Evolutionary conservation across 1,140 invertebrate genomes (phyloP).

Genomic region (Halictus rubicundus): DNA sequence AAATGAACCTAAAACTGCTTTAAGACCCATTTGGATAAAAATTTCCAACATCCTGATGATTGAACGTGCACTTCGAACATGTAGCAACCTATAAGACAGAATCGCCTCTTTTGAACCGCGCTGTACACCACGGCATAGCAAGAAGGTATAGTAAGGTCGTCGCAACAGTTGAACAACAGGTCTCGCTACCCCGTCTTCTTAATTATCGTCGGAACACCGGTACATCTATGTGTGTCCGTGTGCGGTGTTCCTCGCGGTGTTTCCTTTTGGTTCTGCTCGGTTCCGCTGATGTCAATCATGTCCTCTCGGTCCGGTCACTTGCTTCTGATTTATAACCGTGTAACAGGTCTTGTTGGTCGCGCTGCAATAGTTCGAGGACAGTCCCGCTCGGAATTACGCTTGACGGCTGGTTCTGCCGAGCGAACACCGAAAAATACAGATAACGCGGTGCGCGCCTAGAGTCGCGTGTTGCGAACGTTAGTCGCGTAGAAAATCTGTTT

Average conservation of each 20-base stretch:
- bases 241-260: neutral
- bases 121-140: too few relatives aligned
- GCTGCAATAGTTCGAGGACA: neutral
- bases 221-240: too few relatives aligned
- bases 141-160: too few relatives aligned
- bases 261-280: neutral
- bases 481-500: too few relatives aligned
- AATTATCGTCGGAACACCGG: slow-evolving; percentile 19
- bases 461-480: too few relatives aligned
- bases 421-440: neutral
- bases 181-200: slow-evolving; percentile 1
- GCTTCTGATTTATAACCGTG: slow-evolving; percentile 4
- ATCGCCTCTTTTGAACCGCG: too few relatives aligned
- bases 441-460: too few relatives aligned
- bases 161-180: neutral
- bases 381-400: neutral
- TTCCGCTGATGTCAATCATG: slow-evolving; percentile 18
- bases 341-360: slow-evolving; percentile 10
- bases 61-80: too few relatives aligned
- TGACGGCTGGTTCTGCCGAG: neutral
- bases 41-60: too few relatives aligned
- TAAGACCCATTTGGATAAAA: too few relatives aligned
- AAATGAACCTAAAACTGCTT: too few relatives aligned
- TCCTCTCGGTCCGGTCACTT: slow-evolving; percentile 2
- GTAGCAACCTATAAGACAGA: too few relatives aligned